These are phyloP conservation scores for Eupsittula cactorum DNA, from an alignment of 2,113 vertebrate species.

Conservation along the genomic window DNA sequence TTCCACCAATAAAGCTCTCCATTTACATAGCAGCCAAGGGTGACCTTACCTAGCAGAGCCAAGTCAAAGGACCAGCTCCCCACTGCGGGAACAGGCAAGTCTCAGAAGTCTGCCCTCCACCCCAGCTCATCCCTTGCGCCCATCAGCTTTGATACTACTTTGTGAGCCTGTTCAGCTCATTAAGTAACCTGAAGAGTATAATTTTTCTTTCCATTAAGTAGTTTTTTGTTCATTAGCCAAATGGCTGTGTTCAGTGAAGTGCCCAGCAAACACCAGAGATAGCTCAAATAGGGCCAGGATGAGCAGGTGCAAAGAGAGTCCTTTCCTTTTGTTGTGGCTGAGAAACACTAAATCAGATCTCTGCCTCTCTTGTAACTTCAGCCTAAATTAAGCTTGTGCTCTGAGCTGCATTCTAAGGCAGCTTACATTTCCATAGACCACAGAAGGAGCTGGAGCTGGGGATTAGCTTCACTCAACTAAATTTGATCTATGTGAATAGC, in stretches of 20 bases:
- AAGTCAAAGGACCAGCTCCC: not conserved
- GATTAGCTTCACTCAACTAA: not conserved
- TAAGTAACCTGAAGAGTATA: not conserved
- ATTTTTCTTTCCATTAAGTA: not conserved
- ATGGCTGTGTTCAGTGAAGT: not conserved
- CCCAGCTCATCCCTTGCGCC: not conserved
- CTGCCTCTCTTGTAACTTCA: not conserved
- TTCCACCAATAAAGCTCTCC: not conserved
- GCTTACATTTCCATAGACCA: not conserved
- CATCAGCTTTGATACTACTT: not conserved
- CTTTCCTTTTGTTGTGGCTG: not conserved
- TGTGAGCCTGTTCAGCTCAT: not conserved
- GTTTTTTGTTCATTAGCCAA: not conserved
- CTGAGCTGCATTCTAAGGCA: not conserved
- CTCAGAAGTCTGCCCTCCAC: not conserved
- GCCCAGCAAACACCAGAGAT: not conserved
- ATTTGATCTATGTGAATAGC: not conserved
- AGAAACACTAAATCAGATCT: not conserved
- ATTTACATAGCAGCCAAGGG: not conserved
- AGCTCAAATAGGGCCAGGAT: not conserved
- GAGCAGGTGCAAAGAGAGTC: not conserved
- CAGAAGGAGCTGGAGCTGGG: not conserved
- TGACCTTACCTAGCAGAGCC: not conserved
- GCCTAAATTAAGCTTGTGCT: not conserved
- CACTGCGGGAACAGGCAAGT: rapidly evolving